phyloP scores from a whole-genome alignment of 2,888 invertebrate species.

The Nomada goodeniana region DNA sequence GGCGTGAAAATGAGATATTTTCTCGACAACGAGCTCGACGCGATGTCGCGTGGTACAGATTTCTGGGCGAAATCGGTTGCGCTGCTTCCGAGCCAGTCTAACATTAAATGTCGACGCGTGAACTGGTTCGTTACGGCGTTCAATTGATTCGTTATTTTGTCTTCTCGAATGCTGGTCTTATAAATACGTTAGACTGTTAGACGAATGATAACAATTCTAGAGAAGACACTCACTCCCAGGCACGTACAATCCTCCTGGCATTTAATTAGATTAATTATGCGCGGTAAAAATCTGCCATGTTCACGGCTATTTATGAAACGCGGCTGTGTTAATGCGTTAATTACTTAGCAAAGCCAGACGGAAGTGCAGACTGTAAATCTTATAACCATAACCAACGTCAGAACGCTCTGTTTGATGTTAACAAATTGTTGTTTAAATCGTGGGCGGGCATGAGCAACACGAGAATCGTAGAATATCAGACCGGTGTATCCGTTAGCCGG shows the following conservation, averaged over 20 bases:
- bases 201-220: no score
- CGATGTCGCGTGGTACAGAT: no score
- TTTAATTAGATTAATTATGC: not conserved
- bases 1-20: conserved; percentile 62
- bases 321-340: not conserved
- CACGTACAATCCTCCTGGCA: no score
- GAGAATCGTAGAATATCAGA: not conserved
- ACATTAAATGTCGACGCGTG: not conserved
- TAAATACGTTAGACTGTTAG: no score
- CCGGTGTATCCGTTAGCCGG: not conserved
- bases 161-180: no score
- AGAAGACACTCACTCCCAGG: no score
- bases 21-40: conserved; percentile 1
- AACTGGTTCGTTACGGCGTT: no score
- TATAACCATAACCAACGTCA: not conserved
- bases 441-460: not conserved
- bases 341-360: not conserved
- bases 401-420: not conserved
- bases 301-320: no score
- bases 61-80: not conserved
- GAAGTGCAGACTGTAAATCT: not conserved
- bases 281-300: not conserved
- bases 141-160: no score
- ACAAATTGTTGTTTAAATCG: conserved; percentile 20
- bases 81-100: not conserved